Evolutionary conservation across 2,797 vertebrate species (phyloP), one percentile per base, ranked within the genome.

Genomic region (Myotis planiceps): DNA sequence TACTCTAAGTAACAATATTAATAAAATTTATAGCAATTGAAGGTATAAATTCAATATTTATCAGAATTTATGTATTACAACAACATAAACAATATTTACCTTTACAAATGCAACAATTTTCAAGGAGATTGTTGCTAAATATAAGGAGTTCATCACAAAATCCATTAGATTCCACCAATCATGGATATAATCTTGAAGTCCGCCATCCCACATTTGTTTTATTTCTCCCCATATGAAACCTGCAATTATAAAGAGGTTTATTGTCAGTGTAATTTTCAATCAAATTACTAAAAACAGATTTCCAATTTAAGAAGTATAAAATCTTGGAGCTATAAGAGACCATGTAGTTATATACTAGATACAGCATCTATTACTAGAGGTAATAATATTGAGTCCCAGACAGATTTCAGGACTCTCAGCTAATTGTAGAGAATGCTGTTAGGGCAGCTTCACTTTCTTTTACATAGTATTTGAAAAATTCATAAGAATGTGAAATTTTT

Each of bases 161-260:
- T 99, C 99, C 99, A 99, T 99, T 63, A 99, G 98, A 95, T 99
- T 99, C 99, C 99, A 99, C 99, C 99, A 99, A 75, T 99, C 99
- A 32, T 99, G 99, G 79, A 99, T 98, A 97, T 99, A 99, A 98
- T 99, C 99, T 95, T 99, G 98, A 34, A 99, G 99, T 98, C 99
- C 99, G 10, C 99, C 99, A 84, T 99, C 99, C 99, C 99, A 99
- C 99, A 99, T 99, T 98, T 99, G 99, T 97, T 99, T 99, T 98
- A 99, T 99, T 98, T 99, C 99, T 53, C 99, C 99, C 99, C 99
- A 99, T 97, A 99, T 99, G 98, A 99, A 99, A 75, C 99, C 99
- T 99, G 97, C 34, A 96, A 98, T 98, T 78, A 97, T n/a, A 98
- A 94, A 94, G 98, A 47, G 25, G 80, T 34, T 93, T 21, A 86